Evolutionary conservation across 2,888 invertebrate species (phyloP).

Genomic region (Mesodorylaimus sp.): DNA sequence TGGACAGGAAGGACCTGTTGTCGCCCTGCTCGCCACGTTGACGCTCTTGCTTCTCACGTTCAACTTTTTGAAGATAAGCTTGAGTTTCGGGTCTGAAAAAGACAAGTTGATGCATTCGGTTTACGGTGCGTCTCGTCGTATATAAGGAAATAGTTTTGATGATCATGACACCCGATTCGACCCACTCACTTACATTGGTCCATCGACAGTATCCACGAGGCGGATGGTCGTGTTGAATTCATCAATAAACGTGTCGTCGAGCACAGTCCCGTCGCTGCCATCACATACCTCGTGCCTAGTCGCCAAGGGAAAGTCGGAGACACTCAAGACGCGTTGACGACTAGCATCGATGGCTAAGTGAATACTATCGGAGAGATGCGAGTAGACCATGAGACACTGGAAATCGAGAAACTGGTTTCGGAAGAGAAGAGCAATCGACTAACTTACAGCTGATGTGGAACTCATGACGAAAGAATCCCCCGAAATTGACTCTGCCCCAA

Average conservation of each 20-base stretch:
- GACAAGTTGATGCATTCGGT: neutral
- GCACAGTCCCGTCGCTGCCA: no score
- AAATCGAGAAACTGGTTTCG: neutral
- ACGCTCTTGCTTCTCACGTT: conserved; percentile 72
- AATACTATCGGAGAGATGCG: neutral
- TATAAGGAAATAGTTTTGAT: neutral
- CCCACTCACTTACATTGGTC: conserved; percentile 26
- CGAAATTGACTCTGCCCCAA: no score
- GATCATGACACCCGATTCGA: conserved; percentile 7
- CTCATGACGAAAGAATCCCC: no score
- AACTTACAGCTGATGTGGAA: no score
- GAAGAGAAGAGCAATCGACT: no score
- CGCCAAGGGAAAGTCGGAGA: neutral
- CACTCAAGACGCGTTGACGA: neutral
- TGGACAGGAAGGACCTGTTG: conserved; percentile 81
- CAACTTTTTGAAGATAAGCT: conserved; percentile 75
- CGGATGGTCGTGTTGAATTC: conserved; percentile 30
- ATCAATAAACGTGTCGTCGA: conserved; percentile 3
- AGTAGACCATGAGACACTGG: neutral
- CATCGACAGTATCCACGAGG: conserved; percentile 24
- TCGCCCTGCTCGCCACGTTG: conserved; percentile 50
- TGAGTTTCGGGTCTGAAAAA: conserved; percentile 68
- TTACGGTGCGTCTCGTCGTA: no score
- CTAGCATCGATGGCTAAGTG: neutral
- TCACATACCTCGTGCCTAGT: neutral